These are phyloP conservation scores for Papilio helenus DNA, from an alignment of 1,140 invertebrate genomes.

Conservation along the genomic window DNA sequence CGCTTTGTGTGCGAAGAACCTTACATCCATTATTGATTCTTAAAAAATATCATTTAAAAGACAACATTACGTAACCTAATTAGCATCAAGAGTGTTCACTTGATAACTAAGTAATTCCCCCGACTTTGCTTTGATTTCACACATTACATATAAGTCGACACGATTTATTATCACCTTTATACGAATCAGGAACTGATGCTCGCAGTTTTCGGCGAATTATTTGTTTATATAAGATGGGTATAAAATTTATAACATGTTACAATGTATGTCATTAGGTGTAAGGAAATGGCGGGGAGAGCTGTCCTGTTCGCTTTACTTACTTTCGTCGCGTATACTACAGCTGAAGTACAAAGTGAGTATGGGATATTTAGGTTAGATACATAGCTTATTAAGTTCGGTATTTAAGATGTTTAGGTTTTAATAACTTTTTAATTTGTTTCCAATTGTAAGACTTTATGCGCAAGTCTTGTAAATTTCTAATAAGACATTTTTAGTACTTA, in stretches of 20 bases:
- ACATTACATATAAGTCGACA: slow-evolving; percentile 46
- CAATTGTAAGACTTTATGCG: too few species aligned
- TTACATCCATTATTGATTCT: not conserved
- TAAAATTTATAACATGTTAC: slow-evolving; percentile 58
- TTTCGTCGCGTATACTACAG: slow-evolving; percentile 42
- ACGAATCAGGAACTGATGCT: slow-evolving; percentile 47
- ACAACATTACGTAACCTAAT: slow-evolving; percentile 25
- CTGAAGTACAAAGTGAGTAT: slow-evolving; percentile 57
- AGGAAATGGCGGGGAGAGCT: slow-evolving; percentile 50
- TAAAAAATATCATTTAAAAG: slow-evolving; percentile 1
- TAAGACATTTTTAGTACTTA: too few species aligned
- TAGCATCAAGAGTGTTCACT: not conserved
- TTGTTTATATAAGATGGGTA: slow-evolving; percentile 52
- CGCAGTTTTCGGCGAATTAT: slow-evolving; percentile 48
- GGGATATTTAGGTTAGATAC: not conserved
- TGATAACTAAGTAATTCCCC: slow-evolving; percentile 24
- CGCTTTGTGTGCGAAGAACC: too few species aligned
- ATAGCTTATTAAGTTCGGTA: not conserved
- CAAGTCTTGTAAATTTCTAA: too few species aligned
- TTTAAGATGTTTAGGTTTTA: too few species aligned
- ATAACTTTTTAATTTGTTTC: too few species aligned
- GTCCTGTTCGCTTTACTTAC: slow-evolving; percentile 50
- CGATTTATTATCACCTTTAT: slow-evolving; percentile 52
- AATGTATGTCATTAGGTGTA: slow-evolving; percentile 42
- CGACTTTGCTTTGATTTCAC: slow-evolving; percentile 43